phyloP scores from a whole-genome alignment of 2,113 vertebrate species.

The Psephotus haematonotus region DNA sequence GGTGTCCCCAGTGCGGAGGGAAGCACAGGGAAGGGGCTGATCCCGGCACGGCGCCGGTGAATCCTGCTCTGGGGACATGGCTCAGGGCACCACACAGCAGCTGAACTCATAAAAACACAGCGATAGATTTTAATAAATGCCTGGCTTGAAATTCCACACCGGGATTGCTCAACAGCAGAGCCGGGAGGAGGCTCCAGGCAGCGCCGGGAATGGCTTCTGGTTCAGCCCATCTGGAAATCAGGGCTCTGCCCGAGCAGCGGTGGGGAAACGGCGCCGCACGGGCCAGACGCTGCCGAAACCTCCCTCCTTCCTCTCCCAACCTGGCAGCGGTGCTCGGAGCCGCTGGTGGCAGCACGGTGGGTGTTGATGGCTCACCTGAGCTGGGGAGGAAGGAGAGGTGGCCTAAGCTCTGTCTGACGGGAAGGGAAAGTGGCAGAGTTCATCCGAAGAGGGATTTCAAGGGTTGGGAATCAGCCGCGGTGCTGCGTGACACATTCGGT shows the following conservation, averaged over 20 bases:
- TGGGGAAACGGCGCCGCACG: neutral
- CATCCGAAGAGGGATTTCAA: neutral
- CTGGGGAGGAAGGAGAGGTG: neutral
- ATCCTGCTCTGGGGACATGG: neutral
- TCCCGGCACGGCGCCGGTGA: neutral
- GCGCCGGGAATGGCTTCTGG: neutral
- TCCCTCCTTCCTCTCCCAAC: neutral
- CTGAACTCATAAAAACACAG: neutral
- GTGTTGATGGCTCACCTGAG: neutral
- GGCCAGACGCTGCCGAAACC: neutral
- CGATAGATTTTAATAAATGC: neutral
- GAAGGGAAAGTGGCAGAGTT: neutral
- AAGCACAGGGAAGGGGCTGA: neutral
- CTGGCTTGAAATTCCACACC: neutral
- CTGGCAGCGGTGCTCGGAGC: neutral
- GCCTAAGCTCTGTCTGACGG: neutral
- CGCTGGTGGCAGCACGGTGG: neutral
- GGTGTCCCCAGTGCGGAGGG: fast-evolving
- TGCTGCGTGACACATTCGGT: neutral
- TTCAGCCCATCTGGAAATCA: neutral
- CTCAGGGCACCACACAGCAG: neutral
- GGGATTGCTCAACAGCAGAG: neutral
- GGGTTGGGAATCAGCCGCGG: neutral
- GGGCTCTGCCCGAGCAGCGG: fast-evolving
- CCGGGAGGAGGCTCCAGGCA: neutral